Conservation (phyloP, 37 sponge, comb jelly and placozoan species). For the Diacarnus erythraeanus region DNA sequence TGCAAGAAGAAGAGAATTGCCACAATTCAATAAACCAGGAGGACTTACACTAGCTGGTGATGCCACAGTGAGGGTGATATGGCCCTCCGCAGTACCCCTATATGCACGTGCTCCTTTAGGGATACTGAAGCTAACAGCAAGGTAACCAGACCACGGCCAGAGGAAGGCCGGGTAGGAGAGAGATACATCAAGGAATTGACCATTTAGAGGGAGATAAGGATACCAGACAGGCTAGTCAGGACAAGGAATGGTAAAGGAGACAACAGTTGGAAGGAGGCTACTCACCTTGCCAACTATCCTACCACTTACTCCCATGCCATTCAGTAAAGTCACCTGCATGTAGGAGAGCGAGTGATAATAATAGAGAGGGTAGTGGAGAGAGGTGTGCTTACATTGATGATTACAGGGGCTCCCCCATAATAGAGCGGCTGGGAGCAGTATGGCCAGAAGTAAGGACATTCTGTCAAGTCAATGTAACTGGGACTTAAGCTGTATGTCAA, state of each 20-base stretch:
- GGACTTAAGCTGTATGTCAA: slow-evolving; percentile 73
- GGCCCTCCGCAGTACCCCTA: slow-evolving; percentile 73
- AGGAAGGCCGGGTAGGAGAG: slow-evolving; percentile 74
- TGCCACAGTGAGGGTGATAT: slow-evolving; percentile 73
- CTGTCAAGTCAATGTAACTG: slow-evolving; percentile 89
- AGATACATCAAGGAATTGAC: slow-evolving; percentile 81
- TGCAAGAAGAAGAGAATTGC: not conserved
- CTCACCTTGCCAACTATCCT: slow-evolving; percentile 71
- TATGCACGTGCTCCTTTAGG: slow-evolving; percentile 48
- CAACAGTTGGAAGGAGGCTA: not conserved
- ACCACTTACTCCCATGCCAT: slow-evolving; percentile 97
- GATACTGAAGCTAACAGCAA: slow-evolving; percentile 81
- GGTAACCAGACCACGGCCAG: slow-evolving; percentile 99
- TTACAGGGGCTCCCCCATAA: slow-evolving; percentile 84
- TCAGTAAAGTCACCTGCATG: slow-evolving; percentile 89
- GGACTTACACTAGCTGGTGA: slow-evolving; percentile 49
- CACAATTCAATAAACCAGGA: not conserved
- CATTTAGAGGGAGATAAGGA: slow-evolving; percentile 73
- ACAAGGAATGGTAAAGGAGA: not conserved
- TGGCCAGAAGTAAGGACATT: slow-evolving; percentile 99
- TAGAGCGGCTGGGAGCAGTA: slow-evolving; percentile 98
- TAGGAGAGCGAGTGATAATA: not conserved
- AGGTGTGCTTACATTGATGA: slow-evolving; percentile 82
- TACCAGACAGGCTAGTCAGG: slow-evolving; percentile 80
- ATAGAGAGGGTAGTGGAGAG: not conserved